Evolutionary conservation across 2,888 invertebrate species (phyloP).

Genomic region (Acanthopleura granulata): DNA sequence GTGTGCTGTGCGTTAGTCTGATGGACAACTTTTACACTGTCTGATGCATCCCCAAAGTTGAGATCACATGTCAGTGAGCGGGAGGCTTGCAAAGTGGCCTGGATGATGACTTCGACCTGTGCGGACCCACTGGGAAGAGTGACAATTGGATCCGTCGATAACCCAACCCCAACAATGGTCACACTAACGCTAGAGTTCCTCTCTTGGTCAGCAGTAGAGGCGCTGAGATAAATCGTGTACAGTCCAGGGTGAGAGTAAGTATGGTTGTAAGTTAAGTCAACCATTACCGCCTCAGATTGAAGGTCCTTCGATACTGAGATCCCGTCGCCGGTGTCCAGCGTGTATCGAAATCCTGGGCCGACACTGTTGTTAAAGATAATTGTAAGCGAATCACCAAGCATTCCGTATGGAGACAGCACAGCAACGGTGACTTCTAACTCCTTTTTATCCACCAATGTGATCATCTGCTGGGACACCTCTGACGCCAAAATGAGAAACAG

Average conservation of each 20-base stretch:
- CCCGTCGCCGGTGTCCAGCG: neutral
- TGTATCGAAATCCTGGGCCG: neutral
- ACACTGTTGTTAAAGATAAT: neutral
- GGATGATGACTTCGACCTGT: too few relatives aligned
- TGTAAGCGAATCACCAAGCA: too few relatives aligned
- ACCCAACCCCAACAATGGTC: neutral
- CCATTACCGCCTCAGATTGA: neutral
- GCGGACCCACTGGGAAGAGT: neutral
- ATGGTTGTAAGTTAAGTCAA: neutral
- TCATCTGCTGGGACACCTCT: too few relatives aligned
- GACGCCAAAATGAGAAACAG: too few relatives aligned
- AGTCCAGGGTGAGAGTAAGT: neutral
- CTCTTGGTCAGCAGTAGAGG: neutral
- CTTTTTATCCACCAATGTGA: too few relatives aligned
- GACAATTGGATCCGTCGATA: neutral
- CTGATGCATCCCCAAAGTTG: neutral
- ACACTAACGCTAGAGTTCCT: neutral
- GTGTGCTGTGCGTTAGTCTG: neutral
- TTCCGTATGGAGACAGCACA: too few relatives aligned
- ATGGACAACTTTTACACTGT: neutral
- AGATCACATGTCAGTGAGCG: neutral
- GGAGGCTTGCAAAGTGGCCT: too few relatives aligned
- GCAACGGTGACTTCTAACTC: too few relatives aligned
- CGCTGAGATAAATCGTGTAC: neutral
- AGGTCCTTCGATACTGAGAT: neutral